Percentiles rank a stretch among this genome's conserved stretches.
phyloP scores from a whole-genome alignment of 1,140 invertebrate genomes.

The Mactra quadrangularis region DNA sequence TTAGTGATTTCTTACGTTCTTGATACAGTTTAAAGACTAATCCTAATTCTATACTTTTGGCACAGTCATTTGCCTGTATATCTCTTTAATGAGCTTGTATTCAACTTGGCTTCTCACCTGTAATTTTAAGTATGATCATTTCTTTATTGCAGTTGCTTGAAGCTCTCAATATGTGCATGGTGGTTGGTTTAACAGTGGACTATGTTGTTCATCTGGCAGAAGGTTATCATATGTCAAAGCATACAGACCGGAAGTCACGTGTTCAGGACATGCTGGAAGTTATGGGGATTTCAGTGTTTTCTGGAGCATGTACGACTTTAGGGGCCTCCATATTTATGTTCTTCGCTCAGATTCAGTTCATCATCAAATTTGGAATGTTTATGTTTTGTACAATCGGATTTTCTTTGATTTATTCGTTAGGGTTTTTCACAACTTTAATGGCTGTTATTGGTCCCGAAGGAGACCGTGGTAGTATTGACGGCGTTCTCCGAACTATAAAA shows the following conservation, averaged over 20 bases:
- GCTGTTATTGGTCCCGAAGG: slow-evolving; percentile 73
- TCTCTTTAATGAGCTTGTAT: too few relatives aligned
- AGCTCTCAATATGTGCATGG: slow-evolving; percentile 77
- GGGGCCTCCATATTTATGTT: slow-evolving; percentile 78
- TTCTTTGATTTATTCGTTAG: slow-evolving; percentile 74
- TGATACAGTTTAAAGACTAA: too few relatives aligned
- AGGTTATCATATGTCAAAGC: slow-evolving; percentile 74
- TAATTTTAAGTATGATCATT: too few relatives aligned
- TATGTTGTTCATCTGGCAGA: slow-evolving; percentile 81
- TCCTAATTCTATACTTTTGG: too few relatives aligned
- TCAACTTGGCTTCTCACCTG: too few relatives aligned
- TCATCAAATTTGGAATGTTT: slow-evolving; percentile 78
- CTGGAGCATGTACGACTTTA: slow-evolving; percentile 74
- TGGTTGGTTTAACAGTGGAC: slow-evolving; percentile 80
- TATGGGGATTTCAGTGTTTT: slow-evolving; percentile 77
- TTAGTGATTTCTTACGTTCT: too few relatives aligned
- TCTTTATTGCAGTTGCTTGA: slow-evolving; percentile 73
- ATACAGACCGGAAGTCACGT: slow-evolving; percentile 71
- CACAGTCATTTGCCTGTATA: too few relatives aligned
- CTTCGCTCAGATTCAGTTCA: slow-evolving; percentile 72
- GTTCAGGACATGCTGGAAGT: slow-evolving; percentile 77
- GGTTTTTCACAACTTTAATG: slow-evolving; percentile 72
- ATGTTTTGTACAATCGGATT: slow-evolving; percentile 78
- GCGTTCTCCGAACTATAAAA: slow-evolving; percentile 5
- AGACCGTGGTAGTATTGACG: slow-evolving; percentile 64